Conservation (phyloP, 2,888 invertebrate species). For the Siphlonurus alternatus region DNA sequence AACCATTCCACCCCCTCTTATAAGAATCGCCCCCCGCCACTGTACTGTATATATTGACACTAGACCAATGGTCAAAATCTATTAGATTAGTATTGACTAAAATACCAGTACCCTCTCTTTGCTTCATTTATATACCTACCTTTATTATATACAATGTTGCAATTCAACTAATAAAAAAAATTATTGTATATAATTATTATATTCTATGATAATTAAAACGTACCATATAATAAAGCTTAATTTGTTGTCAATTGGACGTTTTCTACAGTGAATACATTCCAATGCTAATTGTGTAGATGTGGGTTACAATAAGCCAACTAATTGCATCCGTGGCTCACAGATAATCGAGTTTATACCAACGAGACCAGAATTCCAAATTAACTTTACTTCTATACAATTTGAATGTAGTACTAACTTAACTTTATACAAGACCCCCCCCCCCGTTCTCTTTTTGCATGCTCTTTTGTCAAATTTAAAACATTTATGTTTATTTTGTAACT, state of each 20-base stretch:
- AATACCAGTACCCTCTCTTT: not conserved
- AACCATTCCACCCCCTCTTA: not conserved
- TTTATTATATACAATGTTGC: not conserved
- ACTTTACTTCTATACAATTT: not conserved
- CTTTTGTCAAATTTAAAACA: too few relatives aligned
- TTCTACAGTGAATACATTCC: not conserved
- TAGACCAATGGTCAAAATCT: constrained; percentile 1
- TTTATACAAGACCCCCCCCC: not conserved
- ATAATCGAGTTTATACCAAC: not conserved
- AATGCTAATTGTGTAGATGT: not conserved
- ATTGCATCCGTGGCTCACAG: not conserved
- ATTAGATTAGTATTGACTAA: not conserved
- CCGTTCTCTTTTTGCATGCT: too few relatives aligned
- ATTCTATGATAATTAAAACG: not conserved
- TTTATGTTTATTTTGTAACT: too few relatives aligned
- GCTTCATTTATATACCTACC: not conserved
- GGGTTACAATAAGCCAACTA: not conserved
- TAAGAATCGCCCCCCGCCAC: too few relatives aligned
- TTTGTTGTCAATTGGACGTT: not conserved
- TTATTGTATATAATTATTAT: not conserved
- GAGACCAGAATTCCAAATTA: not conserved
- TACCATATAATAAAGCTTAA: not conserved
- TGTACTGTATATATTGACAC: not conserved
- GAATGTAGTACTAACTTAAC: too few relatives aligned
- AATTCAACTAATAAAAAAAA: not conserved